Base-by-base conservation (phyloP, 1,140 invertebrate genomes). In the Heliconius hermathena region DNA sequence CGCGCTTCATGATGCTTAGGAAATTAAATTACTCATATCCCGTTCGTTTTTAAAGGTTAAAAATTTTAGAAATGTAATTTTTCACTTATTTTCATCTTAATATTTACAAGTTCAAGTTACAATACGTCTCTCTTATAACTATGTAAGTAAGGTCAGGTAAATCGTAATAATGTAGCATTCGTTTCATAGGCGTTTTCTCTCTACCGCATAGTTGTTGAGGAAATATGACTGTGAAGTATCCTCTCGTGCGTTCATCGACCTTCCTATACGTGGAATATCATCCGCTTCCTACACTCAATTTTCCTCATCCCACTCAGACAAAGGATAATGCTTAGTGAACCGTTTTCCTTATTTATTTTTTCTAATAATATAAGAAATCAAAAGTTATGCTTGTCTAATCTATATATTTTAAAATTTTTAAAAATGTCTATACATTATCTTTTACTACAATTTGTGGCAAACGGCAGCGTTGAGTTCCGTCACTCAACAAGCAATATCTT, bases 11-110 rank as follows among this genome's bases (percentile, higher is more conserved):
- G 72, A 57, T 57, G 33, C 71, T 76, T 71, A 70, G 76, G 41
- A 77, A 77, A 77, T 77, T 73, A 77, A 77, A 77, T 73, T 72
- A 77, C 49, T 57, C 46, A 57, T 71, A 41, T 77, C 76, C 71
- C 49, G 71, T 49, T 71, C 16, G 1, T 71, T 18, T 16, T 77
- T 22, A 52, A 22, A 71, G 22, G 76, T 36, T 38, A 41, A 71
- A 66, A 54, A 57, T n/a, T 46, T 49, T 46, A 73, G 3, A 36
- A 36, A 18, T 18, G 4, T 8, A 60, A 20, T 52, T 60, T 60
- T 60, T 60, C n/a, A 60, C 8, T 22, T 22, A 22, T 60, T 60
- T 60, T 22, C 26, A 29, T 66, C 16, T 66, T 29, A 16, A 16
- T 66, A 52, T 52, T 4, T 18, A 52, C 6, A 52, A 46, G 41